phyloP scores from a whole-genome alignment of 2,797 vertebrate genomes.

The Macropodus opercularis region DNA sequence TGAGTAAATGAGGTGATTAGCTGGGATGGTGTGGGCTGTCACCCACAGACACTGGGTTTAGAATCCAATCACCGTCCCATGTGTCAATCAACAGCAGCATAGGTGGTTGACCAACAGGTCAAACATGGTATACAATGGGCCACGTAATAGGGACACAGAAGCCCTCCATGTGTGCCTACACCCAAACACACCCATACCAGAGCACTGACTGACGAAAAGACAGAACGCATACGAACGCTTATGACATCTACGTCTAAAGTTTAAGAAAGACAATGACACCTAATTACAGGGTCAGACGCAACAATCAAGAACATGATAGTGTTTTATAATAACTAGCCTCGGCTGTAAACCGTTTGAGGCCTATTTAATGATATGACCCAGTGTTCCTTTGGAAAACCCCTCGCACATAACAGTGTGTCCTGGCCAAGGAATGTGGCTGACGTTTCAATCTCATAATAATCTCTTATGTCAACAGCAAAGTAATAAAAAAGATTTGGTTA shows the following conservation, averaged over 20 bases:
- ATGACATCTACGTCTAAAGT: constrained; percentile 37
- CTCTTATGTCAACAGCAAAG: constrained; percentile 45
- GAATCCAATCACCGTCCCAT: constrained; percentile 67
- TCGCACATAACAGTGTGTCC: constrained; percentile 35
- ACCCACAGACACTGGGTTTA: constrained; percentile 66
- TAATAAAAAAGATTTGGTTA: too few species aligned
- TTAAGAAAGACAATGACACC: constrained; percentile 42
- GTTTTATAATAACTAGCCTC: constrained; percentile 39
- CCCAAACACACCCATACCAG: constrained; percentile 1
- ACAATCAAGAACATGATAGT: constrained; percentile 25
- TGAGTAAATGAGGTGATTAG: constrained; percentile 78
- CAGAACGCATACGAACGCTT: constrained; percentile 31
- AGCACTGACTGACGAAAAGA: constrained; percentile 1
- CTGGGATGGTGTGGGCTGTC: constrained; percentile 74
- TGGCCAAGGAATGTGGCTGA: constrained; percentile 55
- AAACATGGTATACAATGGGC: constrained; percentile 49
- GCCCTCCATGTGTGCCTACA: constrained; percentile 10
- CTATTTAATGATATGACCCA: constrained; percentile 45
- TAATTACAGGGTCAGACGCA: constrained; percentile 16
- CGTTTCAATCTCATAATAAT: constrained; percentile 48
- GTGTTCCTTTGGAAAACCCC: constrained; percentile 64
- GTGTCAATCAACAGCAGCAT: constrained; percentile 73
- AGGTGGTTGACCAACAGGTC: constrained; percentile 71
- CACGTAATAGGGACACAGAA: constrained; percentile 19
- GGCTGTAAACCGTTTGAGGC: constrained; percentile 62